Evolutionary conservation across 2,797 vertebrate genomes (phyloP).

Genomic region (Chlorospingus semifuscus): DNA sequence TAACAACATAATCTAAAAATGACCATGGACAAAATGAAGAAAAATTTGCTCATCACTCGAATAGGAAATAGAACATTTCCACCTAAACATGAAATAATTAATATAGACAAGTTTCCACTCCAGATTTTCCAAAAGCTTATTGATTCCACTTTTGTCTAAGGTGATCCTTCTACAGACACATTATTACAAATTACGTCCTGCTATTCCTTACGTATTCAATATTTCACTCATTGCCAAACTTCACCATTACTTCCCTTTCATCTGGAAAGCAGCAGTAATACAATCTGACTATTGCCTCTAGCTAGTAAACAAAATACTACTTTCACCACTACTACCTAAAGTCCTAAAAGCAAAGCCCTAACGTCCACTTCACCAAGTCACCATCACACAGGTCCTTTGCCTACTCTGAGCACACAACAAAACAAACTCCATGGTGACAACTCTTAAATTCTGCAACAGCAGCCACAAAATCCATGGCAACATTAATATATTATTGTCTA

Average conservation of each 20-base stretch:
- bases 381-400: neutral
- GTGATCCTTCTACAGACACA: neutral
- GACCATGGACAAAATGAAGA: neutral
- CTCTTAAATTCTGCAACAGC: neutral
- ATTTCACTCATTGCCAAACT: neutral
- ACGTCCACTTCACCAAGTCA: neutral
- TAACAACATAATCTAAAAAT: neutral
- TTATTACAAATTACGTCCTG: neutral
- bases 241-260: neutral
- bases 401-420: neutral
- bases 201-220: neutral
- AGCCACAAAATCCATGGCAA: constrained; percentile 47
- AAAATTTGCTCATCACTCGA: neutral
- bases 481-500: constrained; percentile 33
- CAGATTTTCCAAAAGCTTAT: neutral
- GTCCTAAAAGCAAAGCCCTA: neutral
- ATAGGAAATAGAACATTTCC: neutral
- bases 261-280: neutral
- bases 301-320: neutral
- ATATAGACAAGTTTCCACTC: neutral
- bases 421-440: neutral
- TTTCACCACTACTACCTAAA: neutral
- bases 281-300: neutral
- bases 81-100: neutral
- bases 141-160: neutral